Conservation (phyloP, 2,888 invertebrate species). For the Xanthia icteritia region DNA sequence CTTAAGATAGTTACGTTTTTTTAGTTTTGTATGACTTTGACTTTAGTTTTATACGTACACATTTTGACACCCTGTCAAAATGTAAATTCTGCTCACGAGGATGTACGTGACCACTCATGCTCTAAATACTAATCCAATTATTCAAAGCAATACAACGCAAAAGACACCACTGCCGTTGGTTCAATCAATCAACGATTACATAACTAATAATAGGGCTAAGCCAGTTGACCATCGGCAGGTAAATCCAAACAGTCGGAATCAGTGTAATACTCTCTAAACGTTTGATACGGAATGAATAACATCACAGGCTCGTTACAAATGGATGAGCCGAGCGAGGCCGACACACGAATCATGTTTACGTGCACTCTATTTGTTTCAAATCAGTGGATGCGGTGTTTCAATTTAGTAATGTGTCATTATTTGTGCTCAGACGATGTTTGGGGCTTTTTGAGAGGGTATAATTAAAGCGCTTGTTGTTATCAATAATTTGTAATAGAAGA, state of each 20-base stretch:
- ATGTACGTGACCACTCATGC: not conserved
- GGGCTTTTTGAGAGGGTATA: conserved; percentile 13
- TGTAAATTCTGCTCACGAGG: not conserved
- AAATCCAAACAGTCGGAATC: conserved; percentile 77
- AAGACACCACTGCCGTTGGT: conserved; percentile 14
- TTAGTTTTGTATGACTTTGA: not conserved
- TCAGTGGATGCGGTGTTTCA: conserved; percentile 77
- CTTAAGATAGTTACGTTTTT: not conserved
- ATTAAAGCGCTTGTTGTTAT: conserved; percentile 2
- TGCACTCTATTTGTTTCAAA: conserved; percentile 61
- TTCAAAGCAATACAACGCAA: conserved; percentile 26
- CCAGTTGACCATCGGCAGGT: conserved; percentile 63
- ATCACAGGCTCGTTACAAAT: conserved; percentile 85
- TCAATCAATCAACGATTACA: conserved; percentile 34
- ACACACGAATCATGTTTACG: conserved; percentile 67
- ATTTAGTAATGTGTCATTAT: conserved; percentile 63
- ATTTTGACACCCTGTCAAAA: not conserved
- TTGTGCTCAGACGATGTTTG: conserved; percentile 49
- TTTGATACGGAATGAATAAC: conserved; percentile 88
- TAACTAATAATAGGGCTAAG: conserved; percentile 40
- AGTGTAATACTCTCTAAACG: conserved; percentile 83
- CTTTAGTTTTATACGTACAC: too few species aligned
- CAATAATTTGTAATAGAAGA: not conserved
- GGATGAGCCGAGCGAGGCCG: conserved; percentile 79
- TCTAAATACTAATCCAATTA: conserved; percentile 36